Conservation (phyloP, 1,140 invertebrate genomes). For the Leptopilina boulardi region DNA sequence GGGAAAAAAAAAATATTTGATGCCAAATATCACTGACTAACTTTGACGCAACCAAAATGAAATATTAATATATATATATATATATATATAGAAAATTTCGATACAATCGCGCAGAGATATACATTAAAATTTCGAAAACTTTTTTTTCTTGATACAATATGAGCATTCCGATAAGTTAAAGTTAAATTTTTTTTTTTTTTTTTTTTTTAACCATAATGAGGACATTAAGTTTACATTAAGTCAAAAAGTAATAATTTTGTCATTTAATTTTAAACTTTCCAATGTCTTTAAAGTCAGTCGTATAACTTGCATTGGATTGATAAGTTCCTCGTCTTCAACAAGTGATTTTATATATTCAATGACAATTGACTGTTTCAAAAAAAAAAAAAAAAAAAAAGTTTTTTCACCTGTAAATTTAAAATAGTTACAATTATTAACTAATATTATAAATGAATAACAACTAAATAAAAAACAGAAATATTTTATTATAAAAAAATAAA, state of each 20-base stretch:
- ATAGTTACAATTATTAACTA: too few species aligned
- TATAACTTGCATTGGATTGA: not conserved
- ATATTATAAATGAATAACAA: too few species aligned
- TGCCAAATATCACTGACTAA: too few species aligned
- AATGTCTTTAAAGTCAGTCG: not conserved
- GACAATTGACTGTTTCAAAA: too few species aligned
- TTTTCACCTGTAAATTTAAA: too few species aligned
- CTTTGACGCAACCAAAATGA: too few species aligned
- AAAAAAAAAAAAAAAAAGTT: not conserved
- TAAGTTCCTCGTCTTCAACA: not conserved
- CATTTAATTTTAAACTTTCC: constrained; percentile 16
- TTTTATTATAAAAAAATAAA: too few species aligned
- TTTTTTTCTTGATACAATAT: not conserved
- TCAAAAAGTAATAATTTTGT: not conserved
- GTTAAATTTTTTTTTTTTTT: too few species aligned
- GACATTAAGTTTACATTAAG: constrained; percentile 5
- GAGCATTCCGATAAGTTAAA: constrained; percentile 10
- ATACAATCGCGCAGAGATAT: not conserved
- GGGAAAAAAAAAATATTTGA: too few species aligned
- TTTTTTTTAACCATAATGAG: constrained; percentile 3
- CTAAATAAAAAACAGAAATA: too few species aligned
- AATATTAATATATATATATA: too few species aligned
- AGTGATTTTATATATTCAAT: not conserved
- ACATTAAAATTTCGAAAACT: not conserved
- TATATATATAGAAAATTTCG: not conserved